phyloP scores from a whole-genome alignment of 2,113 vertebrate species.

The Litocranius walleri region DNA sequence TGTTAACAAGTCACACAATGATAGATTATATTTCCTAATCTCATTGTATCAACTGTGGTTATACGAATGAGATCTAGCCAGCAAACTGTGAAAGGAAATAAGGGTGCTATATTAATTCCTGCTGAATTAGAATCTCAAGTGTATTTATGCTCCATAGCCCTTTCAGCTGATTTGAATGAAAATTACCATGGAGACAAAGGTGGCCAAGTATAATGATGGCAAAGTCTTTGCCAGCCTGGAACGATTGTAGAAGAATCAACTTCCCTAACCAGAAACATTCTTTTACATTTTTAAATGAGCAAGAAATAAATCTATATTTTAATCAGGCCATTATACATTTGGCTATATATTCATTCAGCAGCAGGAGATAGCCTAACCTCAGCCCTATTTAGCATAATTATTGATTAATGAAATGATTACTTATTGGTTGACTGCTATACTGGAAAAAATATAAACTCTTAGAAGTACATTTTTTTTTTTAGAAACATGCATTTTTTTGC shows the following conservation, averaged over 20 bases:
- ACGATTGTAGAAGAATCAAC: neutral
- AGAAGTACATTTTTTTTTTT: neutral
- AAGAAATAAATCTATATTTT: neutral
- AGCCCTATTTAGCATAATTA: neutral
- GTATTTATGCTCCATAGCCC: neutral
- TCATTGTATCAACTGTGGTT: neutral
- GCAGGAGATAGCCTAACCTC: neutral
- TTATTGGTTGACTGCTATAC: neutral
- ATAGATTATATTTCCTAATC: neutral
- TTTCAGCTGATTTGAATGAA: neutral
- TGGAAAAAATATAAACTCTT: neutral
- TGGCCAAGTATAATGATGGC: neutral
- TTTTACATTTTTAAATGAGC: neutral
- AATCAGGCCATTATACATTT: neutral
- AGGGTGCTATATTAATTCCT: neutral
- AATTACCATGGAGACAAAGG: neutral
- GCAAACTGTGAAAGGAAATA: neutral
- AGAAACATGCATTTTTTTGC: constrained; percentile 10
- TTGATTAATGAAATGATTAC: neutral
- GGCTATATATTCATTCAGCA: neutral
- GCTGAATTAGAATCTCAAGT: neutral
- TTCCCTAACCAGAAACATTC: neutral
- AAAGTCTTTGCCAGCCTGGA: neutral
- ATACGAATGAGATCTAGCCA: neutral
- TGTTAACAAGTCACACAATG: neutral